A percentile compares a stretch with the other conserved stretches of the same genome.
phyloP scores from a whole-genome alignment of 1,140 invertebrate species.

The Zaprionus capensis region DNA sequence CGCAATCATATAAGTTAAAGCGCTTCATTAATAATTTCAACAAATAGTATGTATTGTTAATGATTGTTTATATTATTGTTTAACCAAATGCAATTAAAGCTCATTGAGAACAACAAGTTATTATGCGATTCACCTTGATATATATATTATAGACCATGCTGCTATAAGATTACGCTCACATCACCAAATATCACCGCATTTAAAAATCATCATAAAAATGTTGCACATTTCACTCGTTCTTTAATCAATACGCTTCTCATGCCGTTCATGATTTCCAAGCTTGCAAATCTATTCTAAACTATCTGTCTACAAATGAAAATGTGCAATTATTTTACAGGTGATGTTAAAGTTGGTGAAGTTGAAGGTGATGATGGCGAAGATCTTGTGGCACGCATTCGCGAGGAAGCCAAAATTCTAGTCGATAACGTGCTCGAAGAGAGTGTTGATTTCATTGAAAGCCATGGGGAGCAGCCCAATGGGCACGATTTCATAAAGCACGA shows the following conservation, averaged over 20 bases:
- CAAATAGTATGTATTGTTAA: slow-evolving; percentile 7
- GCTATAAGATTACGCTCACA: slow-evolving; percentile 55
- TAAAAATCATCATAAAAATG: slow-evolving; percentile 39
- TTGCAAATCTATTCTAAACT: slow-evolving; percentile 61
- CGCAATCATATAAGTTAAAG: slow-evolving; percentile 40
- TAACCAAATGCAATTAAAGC: slow-evolving; percentile 76
- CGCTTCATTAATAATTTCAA: slow-evolving; percentile 56
- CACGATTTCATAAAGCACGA: slow-evolving; percentile 66
- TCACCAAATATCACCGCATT: slow-evolving; percentile 70
- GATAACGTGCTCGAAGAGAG: slow-evolving; percentile 83
- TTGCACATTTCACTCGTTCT: slow-evolving; percentile 51
- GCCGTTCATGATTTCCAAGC: slow-evolving; percentile 62
- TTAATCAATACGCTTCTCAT: slow-evolving; percentile 52
- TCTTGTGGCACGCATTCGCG: slow-evolving; percentile 69
- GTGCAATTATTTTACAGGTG: slow-evolving; percentile 80
- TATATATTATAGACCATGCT: slow-evolving; percentile 20
- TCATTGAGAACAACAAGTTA: slow-evolving; percentile 55
- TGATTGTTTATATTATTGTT: slow-evolving; percentile 52
- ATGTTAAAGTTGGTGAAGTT: slow-evolving; percentile 71
- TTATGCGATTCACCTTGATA: slow-evolving; percentile 16
- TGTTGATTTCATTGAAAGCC: slow-evolving; percentile 74
- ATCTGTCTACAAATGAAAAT: slow-evolving; percentile 71
- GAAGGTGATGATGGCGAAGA: slow-evolving; percentile 57
- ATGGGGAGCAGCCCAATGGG: slow-evolving; percentile 69
- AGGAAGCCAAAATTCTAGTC: slow-evolving; percentile 81